Percentiles rank a stretch among this genome's conserved stretches.
Evolutionary conservation across 1,140 invertebrate species (phyloP).

Genomic region (Aleiodes sp.): DNA sequence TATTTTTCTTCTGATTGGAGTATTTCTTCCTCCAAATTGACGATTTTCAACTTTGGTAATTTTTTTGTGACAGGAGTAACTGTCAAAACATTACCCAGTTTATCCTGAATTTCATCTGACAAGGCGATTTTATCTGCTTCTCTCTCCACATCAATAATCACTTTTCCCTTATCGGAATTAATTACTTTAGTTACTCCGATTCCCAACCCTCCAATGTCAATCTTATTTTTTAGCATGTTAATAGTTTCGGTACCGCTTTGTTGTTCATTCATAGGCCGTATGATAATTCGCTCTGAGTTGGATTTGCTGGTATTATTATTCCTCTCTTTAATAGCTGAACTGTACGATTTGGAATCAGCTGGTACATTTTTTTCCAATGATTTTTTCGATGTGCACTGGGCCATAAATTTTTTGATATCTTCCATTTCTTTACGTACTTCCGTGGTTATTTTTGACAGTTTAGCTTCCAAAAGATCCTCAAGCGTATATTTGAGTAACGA

Average conservation of each 20-base stretch:
- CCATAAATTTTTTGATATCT: not conserved
- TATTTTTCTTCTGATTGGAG: not conserved
- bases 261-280: not conserved
- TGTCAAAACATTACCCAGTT: not conserved
- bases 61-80: not conserved
- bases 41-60: constrained; percentile 18
- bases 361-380: not conserved
- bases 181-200: constrained; percentile 18
- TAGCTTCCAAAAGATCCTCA: not conserved
- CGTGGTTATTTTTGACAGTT: not conserved
- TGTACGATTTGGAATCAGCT: not conserved
- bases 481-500: not conserved
- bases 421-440: not conserved
- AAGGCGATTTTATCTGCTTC: not conserved
- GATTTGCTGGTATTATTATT: not conserved
- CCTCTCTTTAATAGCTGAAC: not conserved
- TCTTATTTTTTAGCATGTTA: not conserved
- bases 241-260: constrained; percentile 3
- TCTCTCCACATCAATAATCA: not conserved
- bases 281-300: constrained; percentile 1
- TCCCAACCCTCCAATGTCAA: constrained; percentile 7
- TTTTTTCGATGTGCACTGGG: not conserved
- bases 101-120: not conserved
- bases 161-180: constrained; percentile 6
- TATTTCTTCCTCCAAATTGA: constrained; percentile 10